Percentiles rank a stretch among this genome's conserved stretches.
Conservation (phyloP, 2,797 vertebrate genomes). For the Myotis findleyi region DNA sequence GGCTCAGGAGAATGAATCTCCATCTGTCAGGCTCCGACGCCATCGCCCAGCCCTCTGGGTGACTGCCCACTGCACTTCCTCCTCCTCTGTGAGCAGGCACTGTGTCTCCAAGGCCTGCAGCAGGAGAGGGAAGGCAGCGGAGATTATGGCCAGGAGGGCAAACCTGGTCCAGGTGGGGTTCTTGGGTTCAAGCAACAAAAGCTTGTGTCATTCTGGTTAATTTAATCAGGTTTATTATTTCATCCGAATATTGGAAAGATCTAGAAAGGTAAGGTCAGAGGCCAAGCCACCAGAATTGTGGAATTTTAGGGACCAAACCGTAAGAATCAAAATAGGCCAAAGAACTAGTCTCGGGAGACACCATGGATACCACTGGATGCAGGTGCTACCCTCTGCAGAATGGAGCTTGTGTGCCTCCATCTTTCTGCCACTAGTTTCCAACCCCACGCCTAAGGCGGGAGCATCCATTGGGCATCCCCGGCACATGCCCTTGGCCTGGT, state of each 20-base stretch:
- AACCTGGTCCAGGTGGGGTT: not conserved
- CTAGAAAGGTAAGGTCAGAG: not conserved
- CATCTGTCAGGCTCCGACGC: not conserved
- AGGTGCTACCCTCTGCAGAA: not conserved
- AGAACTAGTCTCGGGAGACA: not conserved
- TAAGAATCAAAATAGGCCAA: not conserved
- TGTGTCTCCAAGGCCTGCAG: fast-evolving
- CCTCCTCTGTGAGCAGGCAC: not conserved
- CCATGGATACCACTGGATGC: not conserved
- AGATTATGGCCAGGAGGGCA: not conserved
- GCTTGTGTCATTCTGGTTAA: not conserved
- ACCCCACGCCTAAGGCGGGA: not conserved
- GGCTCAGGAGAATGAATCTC: not conserved
- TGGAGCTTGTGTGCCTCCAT: not conserved
- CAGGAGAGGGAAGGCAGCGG: not conserved
- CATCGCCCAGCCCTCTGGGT: fast-evolving
- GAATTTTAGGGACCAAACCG: not conserved
- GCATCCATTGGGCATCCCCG: fast-evolving
- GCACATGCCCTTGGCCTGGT: fast-evolving
- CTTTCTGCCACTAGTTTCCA: not conserved
- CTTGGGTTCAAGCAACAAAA: not conserved
- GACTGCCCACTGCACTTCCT: not conserved
- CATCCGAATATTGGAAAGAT: not conserved
- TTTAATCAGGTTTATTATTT: not conserved
- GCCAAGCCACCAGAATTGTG: not conserved